Base-by-base conservation (phyloP, 64 coral and sea anemone genomes). In the Catalaphyllia jardinei region DNA sequence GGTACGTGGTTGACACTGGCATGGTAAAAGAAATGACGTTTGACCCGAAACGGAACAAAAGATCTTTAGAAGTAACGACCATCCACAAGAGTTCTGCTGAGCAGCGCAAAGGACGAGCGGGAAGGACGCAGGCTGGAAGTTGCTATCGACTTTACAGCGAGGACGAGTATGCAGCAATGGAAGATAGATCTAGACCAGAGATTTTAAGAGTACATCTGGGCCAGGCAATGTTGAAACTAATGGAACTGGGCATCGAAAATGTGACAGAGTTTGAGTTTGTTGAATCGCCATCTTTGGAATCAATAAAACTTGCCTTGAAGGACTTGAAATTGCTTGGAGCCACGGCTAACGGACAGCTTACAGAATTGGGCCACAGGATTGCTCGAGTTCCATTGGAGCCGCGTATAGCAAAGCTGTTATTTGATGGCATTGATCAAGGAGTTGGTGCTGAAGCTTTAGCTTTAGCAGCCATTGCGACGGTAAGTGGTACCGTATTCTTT, bases 41-140 rank as follows among this genome's bases (percentile, higher is more conserved):
- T 29, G 94, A 96, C 46, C 67, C 87, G 0, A 93, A 93, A 87
- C 88, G 94, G 14, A 93, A 93, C 76, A 88, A 93, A 76, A 96
- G 89, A 42, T 93, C 91, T 31, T 76, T 96, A 24, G 88, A 93
- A 27, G 91, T 96, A 61, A 78, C 91, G 59, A 62, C 38, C 30
- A 87, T 93, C 74, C 93, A 85, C 88, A 88, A 93, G 62, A 96
- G 94, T 62, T 96, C 94, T n/a, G 94, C 94, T 49, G 88, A 96
- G 35, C 94, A 96, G 72, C 88, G 94, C 25, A 96, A 74, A 71
- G 94, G 94, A 15, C 86, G 94, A 77, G 94, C 94, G 24, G 94
- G 94, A 46, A 78, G 94, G 24, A 93, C 79, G 16, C 79, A 96
- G 24, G 90, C 86, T 64, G 94, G 94, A 14, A 96, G 93, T 55